These are phyloP conservation scores for Choloepus hoffmanni DNA, from an alignment of 2,113 vertebrate species.

Conservation along the genomic window DNA sequence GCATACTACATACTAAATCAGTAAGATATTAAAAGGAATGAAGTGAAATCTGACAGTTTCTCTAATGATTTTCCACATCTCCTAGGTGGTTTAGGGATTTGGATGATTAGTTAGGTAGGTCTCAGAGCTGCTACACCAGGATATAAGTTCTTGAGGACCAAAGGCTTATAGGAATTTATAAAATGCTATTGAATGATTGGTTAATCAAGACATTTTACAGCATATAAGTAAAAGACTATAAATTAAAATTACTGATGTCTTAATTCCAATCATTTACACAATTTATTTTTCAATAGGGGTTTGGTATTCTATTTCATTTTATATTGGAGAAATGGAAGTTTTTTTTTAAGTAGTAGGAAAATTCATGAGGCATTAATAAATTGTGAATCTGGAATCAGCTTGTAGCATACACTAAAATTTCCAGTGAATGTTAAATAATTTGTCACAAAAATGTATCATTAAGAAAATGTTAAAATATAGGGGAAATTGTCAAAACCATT, in stretches of 20 bases:
- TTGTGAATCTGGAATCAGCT: neutral
- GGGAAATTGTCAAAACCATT: neutral
- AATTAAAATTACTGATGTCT: neutral
- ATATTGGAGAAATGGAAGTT: neutral
- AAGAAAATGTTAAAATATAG: constrained; percentile 30
- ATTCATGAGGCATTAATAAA: neutral
- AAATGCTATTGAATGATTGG: neutral
- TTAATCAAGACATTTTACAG: neutral
- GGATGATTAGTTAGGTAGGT: neutral
- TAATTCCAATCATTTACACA: neutral
- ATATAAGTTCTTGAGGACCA: neutral
- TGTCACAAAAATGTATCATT: constrained; percentile 47
- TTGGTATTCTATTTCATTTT: constrained; percentile 3
- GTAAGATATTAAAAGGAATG: neutral
- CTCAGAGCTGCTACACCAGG: neutral
- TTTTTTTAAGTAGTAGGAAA: constrained; percentile 10
- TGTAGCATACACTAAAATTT: neutral
- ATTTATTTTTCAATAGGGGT: constrained; percentile 17
- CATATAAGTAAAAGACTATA: neutral
- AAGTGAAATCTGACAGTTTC: neutral
- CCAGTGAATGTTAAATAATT: constrained; percentile 45
- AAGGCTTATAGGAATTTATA: neutral
- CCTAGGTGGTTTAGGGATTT: neutral
- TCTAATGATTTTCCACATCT: neutral
- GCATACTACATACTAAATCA: neutral